Conservation (phyloP, 2,113 vertebrate genomes). For the Hippocampus abdominalis region DNA sequence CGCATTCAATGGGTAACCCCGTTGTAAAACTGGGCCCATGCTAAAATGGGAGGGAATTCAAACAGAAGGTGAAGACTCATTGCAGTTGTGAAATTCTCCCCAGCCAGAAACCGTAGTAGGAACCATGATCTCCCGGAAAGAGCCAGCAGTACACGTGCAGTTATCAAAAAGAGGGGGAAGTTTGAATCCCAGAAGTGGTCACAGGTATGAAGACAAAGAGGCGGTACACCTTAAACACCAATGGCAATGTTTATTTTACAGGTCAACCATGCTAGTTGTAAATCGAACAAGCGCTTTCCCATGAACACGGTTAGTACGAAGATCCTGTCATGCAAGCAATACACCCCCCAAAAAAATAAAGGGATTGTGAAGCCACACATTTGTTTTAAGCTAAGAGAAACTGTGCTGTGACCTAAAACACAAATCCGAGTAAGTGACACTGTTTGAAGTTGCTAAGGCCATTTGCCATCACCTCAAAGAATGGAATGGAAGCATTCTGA, state of each 20-base stretch:
- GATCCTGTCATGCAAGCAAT: not conserved
- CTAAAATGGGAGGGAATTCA: conserved; percentile 17
- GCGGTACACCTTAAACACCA: conserved; percentile 12
- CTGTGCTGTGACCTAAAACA: not conserved
- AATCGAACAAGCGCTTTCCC: not conserved
- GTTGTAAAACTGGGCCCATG: conserved; percentile 26
- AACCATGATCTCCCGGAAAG: conserved; percentile 46
- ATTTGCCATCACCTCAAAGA: conserved; percentile 24
- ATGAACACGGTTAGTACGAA: not conserved
- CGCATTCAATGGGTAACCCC: conserved; percentile 12
- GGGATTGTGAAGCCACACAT: not conserved
- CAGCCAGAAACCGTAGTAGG: conserved; percentile 24
- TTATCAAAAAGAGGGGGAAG: conserved; percentile 52
- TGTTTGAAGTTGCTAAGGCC: not conserved
- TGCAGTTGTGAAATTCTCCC: conserved; percentile 42
- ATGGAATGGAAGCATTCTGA: conserved; percentile 42
- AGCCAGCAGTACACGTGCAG: conserved; percentile 57
- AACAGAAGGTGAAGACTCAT: conserved; percentile 35
- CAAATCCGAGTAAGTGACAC: not conserved
- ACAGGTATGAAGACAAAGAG: conserved; percentile 17
- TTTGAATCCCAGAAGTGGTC: conserved; percentile 28
- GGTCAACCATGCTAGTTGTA: conserved; percentile 4
- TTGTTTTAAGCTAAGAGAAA: not conserved
- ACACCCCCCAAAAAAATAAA: not conserved
- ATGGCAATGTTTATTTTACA: not conserved